Percentiles rank a stretch among this genome's conserved stretches.
Conservation (phyloP, 1,140 invertebrate genomes). For the Neuroterus valhalla region DNA sequence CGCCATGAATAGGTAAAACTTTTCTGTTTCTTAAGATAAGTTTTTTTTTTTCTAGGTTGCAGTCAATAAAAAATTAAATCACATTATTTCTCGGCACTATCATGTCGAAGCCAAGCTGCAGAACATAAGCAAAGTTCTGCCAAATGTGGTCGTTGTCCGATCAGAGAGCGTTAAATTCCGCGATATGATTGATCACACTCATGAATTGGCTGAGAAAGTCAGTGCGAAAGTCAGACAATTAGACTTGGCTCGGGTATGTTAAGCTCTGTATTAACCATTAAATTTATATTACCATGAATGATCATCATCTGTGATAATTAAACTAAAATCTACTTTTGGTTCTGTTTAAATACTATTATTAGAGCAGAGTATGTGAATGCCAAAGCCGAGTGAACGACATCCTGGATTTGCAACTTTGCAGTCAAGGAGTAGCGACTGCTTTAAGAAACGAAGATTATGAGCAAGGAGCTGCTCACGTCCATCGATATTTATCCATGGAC, state of each 20-base stretch:
- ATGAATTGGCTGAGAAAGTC: constrained; percentile 93
- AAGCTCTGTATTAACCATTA: constrained; percentile 24
- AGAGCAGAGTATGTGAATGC: constrained; percentile 95
- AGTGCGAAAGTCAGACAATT: constrained; percentile 96
- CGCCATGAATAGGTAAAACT: constrained; percentile 6
- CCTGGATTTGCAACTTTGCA: constrained; percentile 95
- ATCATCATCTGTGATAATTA: not conserved
- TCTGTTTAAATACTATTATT: constrained; percentile 36
- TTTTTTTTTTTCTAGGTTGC: constrained; percentile 73
- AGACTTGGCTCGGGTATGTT: constrained; percentile 91
- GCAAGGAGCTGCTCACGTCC: constrained; percentile 95
- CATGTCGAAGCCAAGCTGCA: constrained; percentile 82
- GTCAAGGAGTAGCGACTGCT: constrained; percentile 94
- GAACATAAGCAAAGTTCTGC: constrained; percentile 79
- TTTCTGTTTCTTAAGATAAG: constrained; percentile 35
- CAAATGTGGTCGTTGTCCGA: constrained; percentile 81
- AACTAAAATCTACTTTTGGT: constrained; percentile 8
- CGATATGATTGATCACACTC: constrained; percentile 91
- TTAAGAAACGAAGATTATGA: constrained; percentile 93
- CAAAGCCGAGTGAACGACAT: constrained; percentile 97
- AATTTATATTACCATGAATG: constrained; percentile 5
- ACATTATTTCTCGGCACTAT: constrained; percentile 77
- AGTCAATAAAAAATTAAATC: constrained; percentile 78
- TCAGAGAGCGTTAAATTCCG: constrained; percentile 85
- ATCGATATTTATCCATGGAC: constrained; percentile 96